phyloP scores from a whole-genome alignment of 2,113 vertebrate genomes.

The Illadopsis cleaveri region DNA sequence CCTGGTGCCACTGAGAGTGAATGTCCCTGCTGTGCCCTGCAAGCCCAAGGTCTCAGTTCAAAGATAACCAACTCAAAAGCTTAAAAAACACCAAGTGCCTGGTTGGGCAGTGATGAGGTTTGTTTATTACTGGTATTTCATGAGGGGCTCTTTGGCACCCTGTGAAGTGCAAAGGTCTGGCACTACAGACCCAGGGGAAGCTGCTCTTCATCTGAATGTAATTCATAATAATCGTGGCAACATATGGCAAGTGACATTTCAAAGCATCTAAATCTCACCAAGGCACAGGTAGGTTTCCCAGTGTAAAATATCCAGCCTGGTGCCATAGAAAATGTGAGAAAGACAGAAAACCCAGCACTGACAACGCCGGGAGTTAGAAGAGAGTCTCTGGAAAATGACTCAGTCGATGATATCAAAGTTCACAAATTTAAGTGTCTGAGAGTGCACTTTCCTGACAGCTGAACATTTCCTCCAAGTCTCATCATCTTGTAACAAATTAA shows the following conservation, averaged over 20 bases:
- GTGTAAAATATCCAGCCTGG: neutral
- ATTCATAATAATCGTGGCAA: neutral
- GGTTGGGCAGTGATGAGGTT: neutral
- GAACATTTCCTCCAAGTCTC: constrained; percentile 54
- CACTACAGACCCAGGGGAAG: neutral
- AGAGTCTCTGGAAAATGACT: neutral
- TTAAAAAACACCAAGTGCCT: neutral
- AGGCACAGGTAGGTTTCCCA: neutral
- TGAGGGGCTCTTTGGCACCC: neutral
- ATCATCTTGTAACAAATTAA: constrained; percentile 69
- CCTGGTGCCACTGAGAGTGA: too few species aligned
- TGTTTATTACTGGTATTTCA: neutral
- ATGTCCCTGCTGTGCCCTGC: neutral
- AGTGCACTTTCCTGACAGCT: neutral
- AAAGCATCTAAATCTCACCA: neutral
- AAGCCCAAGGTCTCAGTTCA: accelerated
- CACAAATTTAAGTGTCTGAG: neutral
- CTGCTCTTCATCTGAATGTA: neutral
- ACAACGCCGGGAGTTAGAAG: neutral
- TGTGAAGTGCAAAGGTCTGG: neutral
- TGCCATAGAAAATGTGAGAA: neutral
- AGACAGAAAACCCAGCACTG: neutral
- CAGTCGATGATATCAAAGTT: neutral
- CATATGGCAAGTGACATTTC: constrained; percentile 36
- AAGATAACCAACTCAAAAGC: neutral